phyloP scores from a whole-genome alignment of 2,888 invertebrate species.

The Rotaria socialis region DNA sequence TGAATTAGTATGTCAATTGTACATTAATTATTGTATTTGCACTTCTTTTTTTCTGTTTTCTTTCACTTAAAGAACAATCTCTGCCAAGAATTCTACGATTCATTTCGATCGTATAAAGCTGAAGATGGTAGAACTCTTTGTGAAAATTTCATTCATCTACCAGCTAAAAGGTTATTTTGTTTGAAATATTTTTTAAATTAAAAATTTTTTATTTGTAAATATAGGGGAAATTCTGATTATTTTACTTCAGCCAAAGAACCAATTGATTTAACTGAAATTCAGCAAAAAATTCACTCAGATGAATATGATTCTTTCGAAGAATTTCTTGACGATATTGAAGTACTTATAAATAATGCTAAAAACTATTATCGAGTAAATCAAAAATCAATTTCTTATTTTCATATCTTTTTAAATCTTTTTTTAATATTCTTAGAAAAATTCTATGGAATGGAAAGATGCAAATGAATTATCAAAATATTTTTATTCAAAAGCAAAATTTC shows the following conservation, averaged over 20 bases:
- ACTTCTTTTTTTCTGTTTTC: not conserved
- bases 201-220: not conserved
- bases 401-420: not conserved
- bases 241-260: constrained; percentile 78
- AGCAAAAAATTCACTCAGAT: constrained; percentile 87
- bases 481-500: not conserved
- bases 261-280: constrained; percentile 87
- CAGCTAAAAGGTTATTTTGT: constrained; percentile 47
- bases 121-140: not conserved
- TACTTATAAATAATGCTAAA: constrained; percentile 87
- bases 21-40: not conserved
- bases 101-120: not conserved
- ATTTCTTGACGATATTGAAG: constrained; percentile 79
- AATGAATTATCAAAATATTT: constrained; percentile 20
- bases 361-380: constrained; percentile 73
- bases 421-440: not conserved
- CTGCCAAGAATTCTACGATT: constrained; percentile 12
- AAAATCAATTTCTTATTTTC: not conserved
- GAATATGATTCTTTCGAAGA: constrained; percentile 91
- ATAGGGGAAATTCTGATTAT: constrained; percentile 55
- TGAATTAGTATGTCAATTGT: not conserved
- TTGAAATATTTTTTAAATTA: not conserved
- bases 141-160: constrained; percentile 30
- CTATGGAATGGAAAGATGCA: not conserved
- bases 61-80: not conserved